phyloP scores from a whole-genome alignment of 37 sponge, comb jelly and placozoan genomes.

The Mnemiopsis leidyi region DNA sequence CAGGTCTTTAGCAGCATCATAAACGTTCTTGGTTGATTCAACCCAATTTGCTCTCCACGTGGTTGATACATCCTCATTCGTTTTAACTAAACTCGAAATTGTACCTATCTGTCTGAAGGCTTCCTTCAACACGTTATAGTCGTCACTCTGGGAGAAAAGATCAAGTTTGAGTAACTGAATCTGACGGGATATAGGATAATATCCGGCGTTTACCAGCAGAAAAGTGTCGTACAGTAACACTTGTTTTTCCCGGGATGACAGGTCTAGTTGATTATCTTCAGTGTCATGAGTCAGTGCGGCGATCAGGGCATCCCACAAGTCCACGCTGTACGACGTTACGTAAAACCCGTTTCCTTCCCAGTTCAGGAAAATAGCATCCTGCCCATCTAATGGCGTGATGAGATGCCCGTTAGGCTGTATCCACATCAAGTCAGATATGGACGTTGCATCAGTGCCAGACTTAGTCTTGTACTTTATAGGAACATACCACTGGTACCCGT shows the following conservation, averaged over 20 bases:
- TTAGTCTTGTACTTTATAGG: not conserved
- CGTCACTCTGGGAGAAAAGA: not conserved
- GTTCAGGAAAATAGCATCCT: not conserved
- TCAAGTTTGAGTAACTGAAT: not conserved
- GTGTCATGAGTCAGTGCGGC: not conserved
- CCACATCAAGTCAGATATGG: not conserved
- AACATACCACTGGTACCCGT: constrained; percentile 11
- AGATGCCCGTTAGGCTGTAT: not conserved
- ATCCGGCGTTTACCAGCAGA: not conserved
- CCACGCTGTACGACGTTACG: not conserved
- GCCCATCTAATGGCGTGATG: not conserved
- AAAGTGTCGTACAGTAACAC: not conserved
- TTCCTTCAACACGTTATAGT: not conserved
- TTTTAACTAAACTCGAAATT: not conserved
- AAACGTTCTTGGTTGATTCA: not conserved
- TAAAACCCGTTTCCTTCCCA: not conserved
- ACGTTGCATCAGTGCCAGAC: not conserved
- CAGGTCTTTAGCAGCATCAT: not conserved
- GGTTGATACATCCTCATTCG: not conserved
- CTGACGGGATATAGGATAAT: not conserved
- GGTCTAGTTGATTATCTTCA: not conserved
- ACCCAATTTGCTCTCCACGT: not conserved
- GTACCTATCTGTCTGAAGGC: not conserved
- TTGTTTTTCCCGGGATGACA: not conserved
- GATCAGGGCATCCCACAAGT: not conserved